phyloP scores from a whole-genome alignment of 2,797 vertebrate genomes.

The Silurus aristotelis region DNA sequence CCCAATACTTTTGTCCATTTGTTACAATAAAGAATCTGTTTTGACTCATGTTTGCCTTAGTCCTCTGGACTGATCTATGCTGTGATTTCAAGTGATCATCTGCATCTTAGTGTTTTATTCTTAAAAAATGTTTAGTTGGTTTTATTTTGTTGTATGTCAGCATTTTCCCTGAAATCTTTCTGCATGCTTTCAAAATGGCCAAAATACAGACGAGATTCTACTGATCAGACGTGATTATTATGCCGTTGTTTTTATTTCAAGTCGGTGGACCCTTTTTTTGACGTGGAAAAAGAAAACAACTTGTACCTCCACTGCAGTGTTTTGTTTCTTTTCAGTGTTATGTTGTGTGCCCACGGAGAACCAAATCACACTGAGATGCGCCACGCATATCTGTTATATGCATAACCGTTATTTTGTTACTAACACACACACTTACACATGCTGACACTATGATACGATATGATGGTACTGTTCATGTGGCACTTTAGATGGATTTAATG shows the following conservation, averaged over 20 bases:
- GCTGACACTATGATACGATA: conserved; percentile 14
- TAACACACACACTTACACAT: background rate
- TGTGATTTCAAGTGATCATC: conserved; percentile 58
- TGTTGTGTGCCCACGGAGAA: conserved; percentile 2
- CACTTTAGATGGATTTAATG: conserved; percentile 42
- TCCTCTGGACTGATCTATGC: conserved; percentile 42
- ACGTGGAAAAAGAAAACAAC: background rate
- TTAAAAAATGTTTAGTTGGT: conserved; percentile 56
- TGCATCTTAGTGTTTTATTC: conserved; percentile 56
- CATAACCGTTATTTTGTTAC: background rate
- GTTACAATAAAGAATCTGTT: background rate
- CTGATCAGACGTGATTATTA: conserved; percentile 11
- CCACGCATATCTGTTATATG: background rate
- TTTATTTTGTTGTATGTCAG: conserved; percentile 48
- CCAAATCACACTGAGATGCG: background rate
- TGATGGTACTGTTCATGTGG: conserved; percentile 42
- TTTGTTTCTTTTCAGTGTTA: conserved; percentile 3
- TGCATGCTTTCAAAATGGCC: conserved; percentile 29
- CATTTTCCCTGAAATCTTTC: conserved; percentile 28
- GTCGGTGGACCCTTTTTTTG: background rate
- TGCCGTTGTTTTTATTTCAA: background rate
- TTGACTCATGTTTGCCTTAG: conserved; percentile 26
- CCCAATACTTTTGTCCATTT: no score
- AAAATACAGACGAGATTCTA: conserved; percentile 12
- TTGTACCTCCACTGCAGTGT: background rate